These are phyloP conservation scores for Phortica magna DNA, from an alignment of 2,888 invertebrate species.

Conservation along the genomic window DNA sequence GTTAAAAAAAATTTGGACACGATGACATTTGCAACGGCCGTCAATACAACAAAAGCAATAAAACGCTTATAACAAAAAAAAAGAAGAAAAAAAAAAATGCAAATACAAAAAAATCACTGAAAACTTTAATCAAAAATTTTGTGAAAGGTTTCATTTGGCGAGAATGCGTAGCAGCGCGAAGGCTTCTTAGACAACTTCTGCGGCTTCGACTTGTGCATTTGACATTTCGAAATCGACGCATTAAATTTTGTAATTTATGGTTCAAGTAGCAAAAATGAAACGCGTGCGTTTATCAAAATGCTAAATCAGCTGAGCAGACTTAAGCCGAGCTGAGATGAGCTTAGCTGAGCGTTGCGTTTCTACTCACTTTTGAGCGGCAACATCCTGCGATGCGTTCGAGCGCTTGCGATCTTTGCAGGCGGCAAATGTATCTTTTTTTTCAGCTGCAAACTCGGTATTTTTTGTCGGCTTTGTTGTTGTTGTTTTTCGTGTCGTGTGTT, in stretches of 20 bases:
- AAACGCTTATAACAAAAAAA: neutral
- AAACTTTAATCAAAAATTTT: neutral
- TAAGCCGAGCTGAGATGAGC: neutral
- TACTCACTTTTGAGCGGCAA: constrained; percentile 68
- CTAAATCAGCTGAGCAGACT: neutral
- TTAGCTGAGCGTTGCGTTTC: neutral
- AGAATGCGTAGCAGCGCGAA: neutral
- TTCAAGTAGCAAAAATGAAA: constrained; percentile 6
- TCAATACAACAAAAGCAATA: neutral
- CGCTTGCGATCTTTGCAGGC: constrained; percentile 19
- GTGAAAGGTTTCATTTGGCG: constrained; percentile 24
- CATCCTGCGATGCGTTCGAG: constrained; percentile 47
- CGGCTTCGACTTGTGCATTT: neutral
- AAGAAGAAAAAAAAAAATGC: neutral
- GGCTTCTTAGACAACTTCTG: neutral
- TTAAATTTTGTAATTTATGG: constrained; percentile 23
- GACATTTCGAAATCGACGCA: neutral
- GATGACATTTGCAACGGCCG: constrained; percentile 33
- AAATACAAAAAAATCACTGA: neutral
- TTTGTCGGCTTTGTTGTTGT: neutral
- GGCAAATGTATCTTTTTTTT: constrained; percentile 17
- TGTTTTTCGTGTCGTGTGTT: constrained; percentile 62
- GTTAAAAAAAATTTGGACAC: constrained; percentile 7
- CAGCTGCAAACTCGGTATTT: constrained; percentile 35
- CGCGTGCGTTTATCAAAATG: neutral